phyloP scores from a whole-genome alignment of 2,797 vertebrate genomes.

The Diplodus puntazzo region DNA sequence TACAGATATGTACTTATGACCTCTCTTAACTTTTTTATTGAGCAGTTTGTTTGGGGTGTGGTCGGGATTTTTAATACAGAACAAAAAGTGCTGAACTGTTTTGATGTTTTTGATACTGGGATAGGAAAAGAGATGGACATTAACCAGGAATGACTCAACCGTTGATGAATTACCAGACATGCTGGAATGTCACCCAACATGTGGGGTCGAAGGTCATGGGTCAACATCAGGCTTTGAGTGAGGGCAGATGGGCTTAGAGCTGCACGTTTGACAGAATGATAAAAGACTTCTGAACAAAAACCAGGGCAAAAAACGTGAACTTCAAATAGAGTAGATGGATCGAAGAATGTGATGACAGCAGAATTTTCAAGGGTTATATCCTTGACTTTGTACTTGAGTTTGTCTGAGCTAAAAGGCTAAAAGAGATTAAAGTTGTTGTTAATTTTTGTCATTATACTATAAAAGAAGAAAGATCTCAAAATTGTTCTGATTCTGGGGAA shows the following conservation, averaged over 20 bases:
- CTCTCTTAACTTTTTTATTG: background rate
- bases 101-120: background rate
- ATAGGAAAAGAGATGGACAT: background rate
- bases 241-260: slow-evolving; percentile 26
- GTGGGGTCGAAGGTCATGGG: slow-evolving; percentile 45
- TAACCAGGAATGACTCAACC: slow-evolving; percentile 36
- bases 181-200: slow-evolving; percentile 34
- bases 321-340: slow-evolving; percentile 2
- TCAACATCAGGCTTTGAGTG: slow-evolving; percentile 54
- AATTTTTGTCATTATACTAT: background rate
- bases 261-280: slow-evolving; percentile 3
- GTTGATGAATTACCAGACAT: slow-evolving; percentile 24
- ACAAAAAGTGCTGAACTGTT: background rate
- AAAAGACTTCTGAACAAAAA: slow-evolving; percentile 10
- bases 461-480: too few relatives aligned
- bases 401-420: background rate
- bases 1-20: background rate
- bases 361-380: background rate
- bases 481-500: too few relatives aligned
- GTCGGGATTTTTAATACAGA: background rate
- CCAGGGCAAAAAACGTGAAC: slow-evolving; percentile 1
- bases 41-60: background rate
- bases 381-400: background rate
- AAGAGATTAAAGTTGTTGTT: background rate
- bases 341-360: background rate